phyloP scores from a whole-genome alignment of 1,140 invertebrate species.

The Glossosoma conforme region DNA sequence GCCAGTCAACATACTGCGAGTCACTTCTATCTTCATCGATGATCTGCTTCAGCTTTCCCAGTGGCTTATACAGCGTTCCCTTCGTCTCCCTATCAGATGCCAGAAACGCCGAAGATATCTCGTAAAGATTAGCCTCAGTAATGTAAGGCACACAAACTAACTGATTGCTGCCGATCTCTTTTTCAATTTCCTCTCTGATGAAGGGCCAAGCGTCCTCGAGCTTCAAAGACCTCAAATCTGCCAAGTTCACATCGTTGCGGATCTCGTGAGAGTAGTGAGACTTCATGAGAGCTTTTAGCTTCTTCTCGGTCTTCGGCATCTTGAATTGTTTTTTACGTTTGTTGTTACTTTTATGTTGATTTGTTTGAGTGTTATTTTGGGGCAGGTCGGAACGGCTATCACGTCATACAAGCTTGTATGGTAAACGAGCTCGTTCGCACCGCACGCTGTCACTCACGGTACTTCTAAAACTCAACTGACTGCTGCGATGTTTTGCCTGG shows the following conservation, averaged over 20 bases:
- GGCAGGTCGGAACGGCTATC: no score
- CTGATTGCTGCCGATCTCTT: conserved; percentile 46
- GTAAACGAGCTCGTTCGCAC: no score
- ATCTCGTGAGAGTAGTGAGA: conserved; percentile 47
- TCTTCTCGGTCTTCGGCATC: conserved; percentile 45
- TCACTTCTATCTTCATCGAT: conserved; percentile 42
- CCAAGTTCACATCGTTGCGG: conserved; percentile 46
- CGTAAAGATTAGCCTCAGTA: conserved; percentile 46
- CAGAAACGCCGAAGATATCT: conserved; percentile 44
- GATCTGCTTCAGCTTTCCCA: conserved; percentile 43
- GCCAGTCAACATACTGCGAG: conserved; percentile 41
- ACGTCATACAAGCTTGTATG: no score
- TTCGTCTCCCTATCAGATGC: conserved; percentile 43
- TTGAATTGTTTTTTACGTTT: no score
- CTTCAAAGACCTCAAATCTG: conserved; percentile 43
- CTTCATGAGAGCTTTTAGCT: conserved; percentile 46
- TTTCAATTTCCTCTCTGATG: conserved; percentile 49
- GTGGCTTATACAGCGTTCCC: conserved; percentile 39
- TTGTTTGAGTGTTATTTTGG: no score
- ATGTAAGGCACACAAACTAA: conserved; percentile 49
- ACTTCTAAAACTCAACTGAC: no score
- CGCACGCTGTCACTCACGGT: no score
- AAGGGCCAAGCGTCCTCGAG: conserved; percentile 50
- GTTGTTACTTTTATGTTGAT: no score
- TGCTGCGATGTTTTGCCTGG: no score